These are phyloP conservation scores for Caenorhabditis virilis DNA, from an alignment of 2,888 invertebrate genomes.

Conservation along the genomic window DNA sequence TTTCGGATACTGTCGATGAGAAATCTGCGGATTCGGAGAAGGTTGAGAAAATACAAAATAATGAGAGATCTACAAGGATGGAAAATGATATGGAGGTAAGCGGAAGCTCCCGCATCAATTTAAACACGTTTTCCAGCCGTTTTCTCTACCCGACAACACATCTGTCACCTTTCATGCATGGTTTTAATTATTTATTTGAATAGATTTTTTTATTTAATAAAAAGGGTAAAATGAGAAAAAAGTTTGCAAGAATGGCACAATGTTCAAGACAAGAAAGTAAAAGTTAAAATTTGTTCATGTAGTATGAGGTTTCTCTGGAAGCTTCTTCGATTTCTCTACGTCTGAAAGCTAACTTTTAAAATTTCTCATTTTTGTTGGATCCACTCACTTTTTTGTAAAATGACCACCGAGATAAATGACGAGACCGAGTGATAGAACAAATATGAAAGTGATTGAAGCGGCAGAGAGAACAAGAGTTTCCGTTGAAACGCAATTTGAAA, in stretches of 20 bases:
- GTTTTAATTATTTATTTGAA: not conserved
- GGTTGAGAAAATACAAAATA: slow-evolving; percentile 27
- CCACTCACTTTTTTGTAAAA: slow-evolving; percentile 19
- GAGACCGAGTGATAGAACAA: slow-evolving; percentile 22
- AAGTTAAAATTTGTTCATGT: not conserved
- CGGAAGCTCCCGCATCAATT: not conserved
- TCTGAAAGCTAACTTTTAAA: not conserved
- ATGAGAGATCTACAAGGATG: slow-evolving; percentile 24
- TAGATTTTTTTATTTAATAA: not conserved
- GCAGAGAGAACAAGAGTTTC: slow-evolving; percentile 4
- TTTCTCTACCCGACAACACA: slow-evolving; percentile 12
- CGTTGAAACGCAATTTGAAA: no score
- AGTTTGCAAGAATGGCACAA: slow-evolving; percentile 33
- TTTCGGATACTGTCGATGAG: slow-evolving; percentile 25
- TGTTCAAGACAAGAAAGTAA: not conserved
- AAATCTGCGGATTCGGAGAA: slow-evolving; percentile 17
- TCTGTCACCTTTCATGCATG: slow-evolving; percentile 19
- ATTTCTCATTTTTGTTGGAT: not conserved
- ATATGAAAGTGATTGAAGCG: slow-evolving; percentile 22
- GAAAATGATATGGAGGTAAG: slow-evolving; percentile 1
- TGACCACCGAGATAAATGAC: slow-evolving; percentile 29
- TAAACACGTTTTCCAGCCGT: slow-evolving; percentile 1
- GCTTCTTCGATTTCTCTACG: slow-evolving; percentile 1
- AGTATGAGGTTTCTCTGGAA: not conserved
- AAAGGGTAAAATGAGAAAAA: not conserved